Percentiles rank a stretch among this genome's conserved stretches.
Conservation (phyloP, 2,113 vertebrate genomes). For the Dasyornis broadbenti region DNA sequence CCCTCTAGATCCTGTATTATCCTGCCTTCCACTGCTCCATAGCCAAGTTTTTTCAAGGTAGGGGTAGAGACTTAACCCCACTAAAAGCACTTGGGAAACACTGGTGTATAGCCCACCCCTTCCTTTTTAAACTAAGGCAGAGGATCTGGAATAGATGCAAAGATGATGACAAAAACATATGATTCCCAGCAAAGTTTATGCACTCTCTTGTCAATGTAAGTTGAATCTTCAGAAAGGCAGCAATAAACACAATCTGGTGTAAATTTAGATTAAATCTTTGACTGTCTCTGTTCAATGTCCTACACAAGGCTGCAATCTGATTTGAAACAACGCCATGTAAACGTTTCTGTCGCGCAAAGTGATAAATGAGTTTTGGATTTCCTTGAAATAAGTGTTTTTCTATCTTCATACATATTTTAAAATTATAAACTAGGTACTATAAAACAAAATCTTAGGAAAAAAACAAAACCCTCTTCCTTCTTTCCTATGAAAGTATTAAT, state of each 20-base stretch:
- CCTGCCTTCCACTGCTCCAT: not conserved
- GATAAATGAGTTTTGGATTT: not conserved
- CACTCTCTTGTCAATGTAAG: not conserved
- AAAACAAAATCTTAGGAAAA: not conserved
- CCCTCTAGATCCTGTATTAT: not conserved
- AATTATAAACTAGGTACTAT: not conserved
- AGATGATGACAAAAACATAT: not conserved
- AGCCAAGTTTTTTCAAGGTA: not conserved
- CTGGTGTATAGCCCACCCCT: fast-evolving
- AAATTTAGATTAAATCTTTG: not conserved
- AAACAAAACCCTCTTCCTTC: not conserved
- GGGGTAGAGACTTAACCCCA: not conserved
- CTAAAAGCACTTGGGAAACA: not conserved
- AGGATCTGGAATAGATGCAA: not conserved
- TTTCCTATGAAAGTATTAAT: not conserved
- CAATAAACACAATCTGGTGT: not conserved
- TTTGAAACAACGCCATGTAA: not conserved
- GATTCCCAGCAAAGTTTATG: not conserved
- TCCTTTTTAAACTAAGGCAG: not conserved
- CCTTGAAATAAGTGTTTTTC: not conserved
- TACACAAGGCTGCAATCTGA: not conserved
- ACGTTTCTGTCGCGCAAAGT: not conserved
- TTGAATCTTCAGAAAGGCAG: not conserved
- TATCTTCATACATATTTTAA: not conserved
- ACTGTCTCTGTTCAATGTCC: not conserved